phyloP scores from a whole-genome alignment of 2,888 invertebrate species.

The Andrena trimmerana region DNA sequence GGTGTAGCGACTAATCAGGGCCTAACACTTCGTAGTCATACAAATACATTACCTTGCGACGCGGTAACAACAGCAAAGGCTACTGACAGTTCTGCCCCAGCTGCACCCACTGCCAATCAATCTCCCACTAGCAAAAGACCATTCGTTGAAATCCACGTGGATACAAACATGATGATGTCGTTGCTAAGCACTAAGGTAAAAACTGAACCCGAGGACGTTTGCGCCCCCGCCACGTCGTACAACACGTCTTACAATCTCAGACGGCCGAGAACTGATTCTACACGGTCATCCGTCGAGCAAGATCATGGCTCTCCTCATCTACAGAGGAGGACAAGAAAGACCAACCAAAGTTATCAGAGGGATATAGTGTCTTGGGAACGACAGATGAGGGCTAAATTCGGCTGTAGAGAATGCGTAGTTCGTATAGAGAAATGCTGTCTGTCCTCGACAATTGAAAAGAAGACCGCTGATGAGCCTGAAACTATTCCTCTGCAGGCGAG shows the following conservation, averaged over 20 bases:
- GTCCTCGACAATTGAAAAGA: background rate
- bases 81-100: background rate
- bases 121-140: slow-evolving; percentile 15
- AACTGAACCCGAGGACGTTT: background rate
- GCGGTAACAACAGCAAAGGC: no score
- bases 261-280: background rate
- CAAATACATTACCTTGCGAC: background rate
- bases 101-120: no score
- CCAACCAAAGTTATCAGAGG: background rate
- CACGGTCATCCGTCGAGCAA: background rate
- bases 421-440: slow-evolving; percentile 49
- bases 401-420: slow-evolving; percentile 42
- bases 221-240: background rate
- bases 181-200: slow-evolving; percentile 20
- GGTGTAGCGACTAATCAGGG: background rate
- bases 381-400: background rate
- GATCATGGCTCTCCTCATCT: rapidly evolving
- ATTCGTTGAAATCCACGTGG: slow-evolving; percentile 57
- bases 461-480: background rate
- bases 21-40: no score
- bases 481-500: background rate
- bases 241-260: slow-evolving; percentile 20
- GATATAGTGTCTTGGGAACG: background rate
- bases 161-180: slow-evolving; percentile 43
- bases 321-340: background rate